Conservation (phyloP, 2,888 invertebrate genomes). For the Hypsopygia costalis region DNA sequence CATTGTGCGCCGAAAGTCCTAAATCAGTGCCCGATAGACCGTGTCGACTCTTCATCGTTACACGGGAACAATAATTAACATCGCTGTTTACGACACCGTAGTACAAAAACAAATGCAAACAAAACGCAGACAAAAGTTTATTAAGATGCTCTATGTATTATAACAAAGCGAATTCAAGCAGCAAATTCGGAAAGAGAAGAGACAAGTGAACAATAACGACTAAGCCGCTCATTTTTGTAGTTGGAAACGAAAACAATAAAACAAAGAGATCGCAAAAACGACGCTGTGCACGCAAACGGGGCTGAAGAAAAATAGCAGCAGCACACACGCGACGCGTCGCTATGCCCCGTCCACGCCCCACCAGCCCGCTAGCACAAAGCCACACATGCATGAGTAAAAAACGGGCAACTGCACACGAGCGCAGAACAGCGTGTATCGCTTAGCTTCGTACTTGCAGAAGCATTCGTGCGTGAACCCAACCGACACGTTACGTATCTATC, state of each 20-base stretch:
- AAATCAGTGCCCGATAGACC: conserved; percentile 31
- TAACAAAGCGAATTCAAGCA: conserved; percentile 29
- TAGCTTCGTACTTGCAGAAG: conserved; percentile 55
- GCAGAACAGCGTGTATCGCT: conserved; percentile 36
- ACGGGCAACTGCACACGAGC: conserved; percentile 45
- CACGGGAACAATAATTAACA: conserved; percentile 36
- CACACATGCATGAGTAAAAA: conserved; percentile 40
- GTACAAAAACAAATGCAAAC: conserved; percentile 46
- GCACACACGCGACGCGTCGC: conserved; percentile 46
- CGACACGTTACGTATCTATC: conserved; percentile 30
- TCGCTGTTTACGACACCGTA: conserved; percentile 28
- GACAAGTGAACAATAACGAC: conserved; percentile 60
- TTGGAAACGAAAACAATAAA: conserved; percentile 65
- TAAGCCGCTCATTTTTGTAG: conserved; percentile 61
- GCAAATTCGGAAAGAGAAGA: conserved; percentile 28
- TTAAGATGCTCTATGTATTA: conserved; percentile 43
- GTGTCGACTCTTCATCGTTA: conserved; percentile 32
- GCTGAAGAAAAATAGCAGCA: conserved; percentile 63
- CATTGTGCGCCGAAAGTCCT: conserved; percentile 38
- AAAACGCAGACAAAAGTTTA: conserved; percentile 50
- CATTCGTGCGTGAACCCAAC: conserved; percentile 65
- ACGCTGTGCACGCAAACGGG: conserved; percentile 59
- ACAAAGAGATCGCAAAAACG: conserved; percentile 66
- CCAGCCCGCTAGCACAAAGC: conserved; percentile 20
- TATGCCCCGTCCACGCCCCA: conserved; percentile 25